A percentile compares a stretch with the other conserved stretches of the same genome.
phyloP scores from a whole-genome alignment of 2,797 vertebrate genomes.

The Clarias fuscus region DNA sequence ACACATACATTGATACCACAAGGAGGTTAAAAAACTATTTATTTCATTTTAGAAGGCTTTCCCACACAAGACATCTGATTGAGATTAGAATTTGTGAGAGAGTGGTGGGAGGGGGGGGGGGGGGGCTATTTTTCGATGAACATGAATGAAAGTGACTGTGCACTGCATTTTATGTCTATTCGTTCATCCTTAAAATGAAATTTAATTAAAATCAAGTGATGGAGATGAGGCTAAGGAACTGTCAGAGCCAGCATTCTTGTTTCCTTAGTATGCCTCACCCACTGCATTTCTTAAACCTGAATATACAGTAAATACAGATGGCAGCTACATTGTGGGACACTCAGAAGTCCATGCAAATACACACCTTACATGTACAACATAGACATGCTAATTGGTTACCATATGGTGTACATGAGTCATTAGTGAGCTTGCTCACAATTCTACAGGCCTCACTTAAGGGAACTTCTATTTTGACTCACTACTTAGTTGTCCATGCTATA shows the following conservation, averaged over 20 bases:
- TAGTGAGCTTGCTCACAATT: slow-evolving; percentile 3
- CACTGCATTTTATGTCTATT: not conserved
- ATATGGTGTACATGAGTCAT: not conserved
- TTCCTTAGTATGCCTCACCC: not conserved
- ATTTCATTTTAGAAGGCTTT: not conserved
- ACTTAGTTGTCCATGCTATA: slow-evolving; percentile 20
- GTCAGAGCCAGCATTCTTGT: not conserved
- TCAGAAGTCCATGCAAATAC: not conserved
- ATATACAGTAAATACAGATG: not conserved
- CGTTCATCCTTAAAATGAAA: not conserved
- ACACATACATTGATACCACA: no score
- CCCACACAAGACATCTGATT: not conserved
- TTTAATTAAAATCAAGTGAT: not conserved
- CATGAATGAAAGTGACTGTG: not conserved
- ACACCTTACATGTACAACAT: not conserved
- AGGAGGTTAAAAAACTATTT: not conserved
- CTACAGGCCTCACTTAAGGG: slow-evolving; percentile 24
- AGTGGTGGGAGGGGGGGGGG: no score
- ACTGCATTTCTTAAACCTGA: not conserved
- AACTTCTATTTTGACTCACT: slow-evolving; percentile 1
- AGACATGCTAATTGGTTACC: not conserved
- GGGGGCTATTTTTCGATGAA: not conserved
- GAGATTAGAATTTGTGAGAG: not conserved
- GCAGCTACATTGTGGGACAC: not conserved
- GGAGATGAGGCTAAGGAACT: not conserved